Conservation (phyloP, 2,797 vertebrate species). For the Knipowitschia caucasica region DNA sequence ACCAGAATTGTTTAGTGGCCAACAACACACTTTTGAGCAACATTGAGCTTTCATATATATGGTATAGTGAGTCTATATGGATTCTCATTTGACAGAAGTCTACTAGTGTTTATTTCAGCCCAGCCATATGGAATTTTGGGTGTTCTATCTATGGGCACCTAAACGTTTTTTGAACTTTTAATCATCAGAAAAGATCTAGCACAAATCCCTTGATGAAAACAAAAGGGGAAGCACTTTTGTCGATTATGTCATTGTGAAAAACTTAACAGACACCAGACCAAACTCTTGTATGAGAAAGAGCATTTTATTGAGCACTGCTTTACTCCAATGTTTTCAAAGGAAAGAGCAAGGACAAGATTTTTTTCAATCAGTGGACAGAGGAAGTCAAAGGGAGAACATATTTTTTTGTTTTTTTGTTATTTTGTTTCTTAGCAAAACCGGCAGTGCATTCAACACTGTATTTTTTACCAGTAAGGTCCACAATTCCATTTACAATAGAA, state of each 20-base stretch:
- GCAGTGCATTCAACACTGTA: constrained; percentile 32
- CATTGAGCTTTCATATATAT: no score
- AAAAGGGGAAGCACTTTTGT: no score
- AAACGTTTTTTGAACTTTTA: no score
- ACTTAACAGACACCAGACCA: constrained; percentile 11
- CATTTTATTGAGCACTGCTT: constrained; percentile 73
- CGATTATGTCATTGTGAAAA: neutral
- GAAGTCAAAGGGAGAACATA: constrained; percentile 85
- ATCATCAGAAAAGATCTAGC: no score
- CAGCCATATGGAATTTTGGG: no score
- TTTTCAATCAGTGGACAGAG: constrained; percentile 86
- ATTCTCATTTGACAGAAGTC: no score
- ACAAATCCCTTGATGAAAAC: no score
- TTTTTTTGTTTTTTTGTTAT: constrained; percentile 71
- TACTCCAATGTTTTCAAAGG: constrained; percentile 93
- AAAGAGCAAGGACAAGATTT: constrained; percentile 86
- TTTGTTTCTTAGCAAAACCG: constrained; percentile 56
- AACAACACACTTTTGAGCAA: no score
- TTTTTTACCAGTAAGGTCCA: constrained; percentile 25
- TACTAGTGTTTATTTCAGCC: no score
- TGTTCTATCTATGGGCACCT: no score
- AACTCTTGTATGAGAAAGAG: constrained; percentile 51
- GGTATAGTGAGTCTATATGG: no score
- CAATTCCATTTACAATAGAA: constrained; percentile 73
- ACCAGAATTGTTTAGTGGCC: no score